Percentiles rank a stretch among this genome's conserved stretches.
Evolutionary conservation across 2,888 invertebrate genomes (phyloP).

Genomic region (Cryptus armator): DNA sequence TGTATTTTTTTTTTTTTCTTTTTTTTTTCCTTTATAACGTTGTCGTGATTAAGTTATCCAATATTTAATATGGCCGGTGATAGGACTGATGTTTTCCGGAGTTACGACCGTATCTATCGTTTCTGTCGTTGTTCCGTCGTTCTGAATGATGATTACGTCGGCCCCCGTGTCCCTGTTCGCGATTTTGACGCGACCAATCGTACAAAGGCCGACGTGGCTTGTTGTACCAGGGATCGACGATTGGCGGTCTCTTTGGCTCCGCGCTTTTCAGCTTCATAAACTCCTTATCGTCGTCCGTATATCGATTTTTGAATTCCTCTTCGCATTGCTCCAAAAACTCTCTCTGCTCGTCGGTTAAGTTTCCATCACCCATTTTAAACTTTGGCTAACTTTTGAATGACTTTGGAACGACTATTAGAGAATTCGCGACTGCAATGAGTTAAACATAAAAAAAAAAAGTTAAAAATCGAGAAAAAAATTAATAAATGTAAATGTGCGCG

Average conservation of each 20-base stretch:
- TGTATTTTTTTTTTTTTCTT: slow-evolving; percentile 52
- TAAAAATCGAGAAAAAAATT: not conserved
- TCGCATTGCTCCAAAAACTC: slow-evolving; percentile 88
- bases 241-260: slow-evolving; percentile 86
- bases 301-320: slow-evolving; percentile 88
- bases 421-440: slow-evolving; percentile 86
- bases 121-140: slow-evolving; percentile 68
- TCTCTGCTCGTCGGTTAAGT: slow-evolving; percentile 87
- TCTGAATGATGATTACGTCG: slow-evolving; percentile 72
- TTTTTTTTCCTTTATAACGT: not conserved
- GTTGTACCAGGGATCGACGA: slow-evolving; percentile 87
- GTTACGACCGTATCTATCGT: slow-evolving; percentile 69
- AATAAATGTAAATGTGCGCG: not conserved
- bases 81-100: slow-evolving; percentile 65
- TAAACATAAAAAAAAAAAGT: slow-evolving; percentile 11
- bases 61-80: slow-evolving; percentile 67
- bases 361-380: slow-evolving; percentile 66
- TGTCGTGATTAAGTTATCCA: not conserved
- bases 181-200: slow-evolving; percentile 75
- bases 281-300: slow-evolving; percentile 88
- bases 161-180: slow-evolving; percentile 70
- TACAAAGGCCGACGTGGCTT: slow-evolving; percentile 73
- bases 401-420: slow-evolving; percentile 87
- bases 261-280: slow-evolving; percentile 86
- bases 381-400: slow-evolving; percentile 81